Base-by-base conservation (phyloP, 1,140 invertebrate species). In the Bombus affinis region DNA sequence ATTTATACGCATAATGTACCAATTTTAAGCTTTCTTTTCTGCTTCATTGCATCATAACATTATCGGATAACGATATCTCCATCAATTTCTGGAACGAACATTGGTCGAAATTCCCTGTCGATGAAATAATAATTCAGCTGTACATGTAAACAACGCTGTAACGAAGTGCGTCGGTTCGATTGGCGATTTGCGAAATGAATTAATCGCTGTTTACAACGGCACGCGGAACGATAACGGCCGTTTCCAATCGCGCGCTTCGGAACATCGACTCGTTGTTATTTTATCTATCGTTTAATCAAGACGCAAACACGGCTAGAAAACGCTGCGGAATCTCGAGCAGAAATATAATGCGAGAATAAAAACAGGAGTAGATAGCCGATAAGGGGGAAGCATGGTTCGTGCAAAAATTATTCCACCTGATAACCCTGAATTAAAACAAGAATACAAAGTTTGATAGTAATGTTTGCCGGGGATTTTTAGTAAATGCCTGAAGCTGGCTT, bases 381-480 rank as follows among this genome's bases (percentile, higher is more conserved):
- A 76, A 53, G 59, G 37, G 25, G 53, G 15, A 5, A 22, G 10
- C 73, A 8, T 35, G 47, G 73, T 35, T n/a, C 3, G 35, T 1
- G 47, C 18, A 53, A 53, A 76, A 76, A 62, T 76, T 76, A 76
- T 76, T 76, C 74, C 53, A 8, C 32, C 25, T 32, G 72, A 83
- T 75, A 47, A 76, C 22, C 75, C 57, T 76, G 75, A 59, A 53
- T 44, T 74, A 57, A 75, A 82, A 74, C 80, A 71, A 32, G 2
- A 65, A 74, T 47, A 62, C 44, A n/a, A 53, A 78, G 25, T 83
- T 70, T 78, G 44, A 83, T 83, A 70, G 65, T 44, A 71, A 78
- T 28, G 82, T 71, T 71, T 78, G 44, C 65, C 18, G 12, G 32
- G 73, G 35, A 70, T 44, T 83, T 83, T 83, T 59, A 22, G 47